Evolutionary conservation across 2,888 invertebrate genomes (phyloP).

Genomic region (Tanytarsus gracilentus): DNA sequence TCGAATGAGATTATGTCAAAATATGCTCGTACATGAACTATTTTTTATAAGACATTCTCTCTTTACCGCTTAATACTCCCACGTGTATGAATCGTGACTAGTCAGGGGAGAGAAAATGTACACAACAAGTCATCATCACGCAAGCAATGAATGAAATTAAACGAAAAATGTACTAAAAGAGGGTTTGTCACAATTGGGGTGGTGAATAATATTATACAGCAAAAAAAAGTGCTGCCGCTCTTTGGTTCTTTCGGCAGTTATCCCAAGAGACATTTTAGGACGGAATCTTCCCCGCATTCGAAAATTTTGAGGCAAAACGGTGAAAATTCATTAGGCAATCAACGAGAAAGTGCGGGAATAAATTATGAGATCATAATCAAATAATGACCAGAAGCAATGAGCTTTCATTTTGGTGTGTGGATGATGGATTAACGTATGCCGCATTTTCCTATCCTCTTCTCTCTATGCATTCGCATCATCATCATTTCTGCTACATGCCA

Average conservation of each 20-base stretch:
- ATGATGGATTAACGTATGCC: constrained; percentile 8
- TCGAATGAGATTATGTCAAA: no score
- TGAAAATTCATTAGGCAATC: constrained; percentile 22
- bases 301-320: background rate
- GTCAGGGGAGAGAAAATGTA: no score
- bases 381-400: constrained; percentile 19
- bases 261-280: constrained; percentile 9
- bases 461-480: no score
- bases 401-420: background rate
- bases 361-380: constrained; percentile 18
- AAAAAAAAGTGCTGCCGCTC: background rate
- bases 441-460: no score
- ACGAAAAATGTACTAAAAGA: background rate
- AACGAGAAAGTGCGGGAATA: constrained; percentile 11
- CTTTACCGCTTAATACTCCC: constrained; percentile 21
- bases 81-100: no score
- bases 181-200: background rate
- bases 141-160: constrained; percentile 19
- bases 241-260: background rate
- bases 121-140: constrained; percentile 21
- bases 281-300: background rate
- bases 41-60: no score
- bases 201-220: background rate
- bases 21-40: no score
- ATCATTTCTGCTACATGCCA: no score